phyloP scores from a whole-genome alignment of 30 jellyfish, hydroid and myxozoan genomes.

The Nemopilema nomurai region DNA sequence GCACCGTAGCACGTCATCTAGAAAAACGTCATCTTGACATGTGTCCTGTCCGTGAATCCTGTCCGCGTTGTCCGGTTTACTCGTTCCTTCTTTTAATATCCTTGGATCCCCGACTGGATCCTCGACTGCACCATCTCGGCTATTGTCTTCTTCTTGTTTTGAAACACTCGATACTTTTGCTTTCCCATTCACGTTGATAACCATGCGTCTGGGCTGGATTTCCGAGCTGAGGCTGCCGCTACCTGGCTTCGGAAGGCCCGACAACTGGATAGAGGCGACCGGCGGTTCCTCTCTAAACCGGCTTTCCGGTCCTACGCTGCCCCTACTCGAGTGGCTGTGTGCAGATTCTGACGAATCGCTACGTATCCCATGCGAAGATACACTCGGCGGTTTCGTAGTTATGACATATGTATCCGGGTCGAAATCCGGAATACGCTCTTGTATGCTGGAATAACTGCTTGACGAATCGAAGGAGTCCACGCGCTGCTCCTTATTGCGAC shows the following conservation, averaged over 20 bases:
- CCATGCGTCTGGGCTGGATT: constrained; percentile 38
- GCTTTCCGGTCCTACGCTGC: constrained; percentile 33
- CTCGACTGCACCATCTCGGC: neutral
- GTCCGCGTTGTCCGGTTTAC: neutral
- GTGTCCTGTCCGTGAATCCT: too few relatives aligned
- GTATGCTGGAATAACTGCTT: constrained; percentile 57
- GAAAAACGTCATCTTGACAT: too few relatives aligned
- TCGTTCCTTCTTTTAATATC: neutral
- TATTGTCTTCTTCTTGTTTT: neutral
- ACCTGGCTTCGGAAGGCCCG: neutral
- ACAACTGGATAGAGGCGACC: neutral
- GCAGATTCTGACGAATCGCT: constrained; percentile 55
- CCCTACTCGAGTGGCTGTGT: constrained; percentile 49
- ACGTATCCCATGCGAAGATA: constrained; percentile 47
- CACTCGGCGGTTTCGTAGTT: constrained; percentile 50
- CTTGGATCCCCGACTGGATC: neutral
- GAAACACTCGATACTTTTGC: constrained; percentile 17
- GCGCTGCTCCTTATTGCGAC: constrained; percentile 22
- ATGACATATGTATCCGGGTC: constrained; percentile 68
- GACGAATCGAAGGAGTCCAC: constrained; percentile 64
- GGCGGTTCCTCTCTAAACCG: constrained; percentile 37
- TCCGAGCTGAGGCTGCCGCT: neutral
- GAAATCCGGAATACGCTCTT: constrained; percentile 64
- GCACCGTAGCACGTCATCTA: too few relatives aligned
- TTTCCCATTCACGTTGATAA: constrained; percentile 49